These are phyloP conservation scores for Chromobotia macracanthus DNA, from an alignment of 2,797 vertebrate genomes.

Conservation along the genomic window DNA sequence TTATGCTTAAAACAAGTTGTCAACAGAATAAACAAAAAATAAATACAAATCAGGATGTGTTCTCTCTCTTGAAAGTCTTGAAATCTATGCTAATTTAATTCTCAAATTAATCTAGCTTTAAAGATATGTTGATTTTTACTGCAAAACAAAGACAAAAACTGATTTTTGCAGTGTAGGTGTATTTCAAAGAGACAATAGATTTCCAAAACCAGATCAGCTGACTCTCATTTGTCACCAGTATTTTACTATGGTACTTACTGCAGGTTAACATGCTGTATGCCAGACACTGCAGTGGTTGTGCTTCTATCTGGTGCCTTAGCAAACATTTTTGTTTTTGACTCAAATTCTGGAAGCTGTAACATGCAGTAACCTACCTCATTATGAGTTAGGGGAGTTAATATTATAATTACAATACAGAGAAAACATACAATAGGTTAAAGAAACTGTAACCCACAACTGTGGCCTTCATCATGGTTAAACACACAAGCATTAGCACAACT, in stretches of 20 bases:
- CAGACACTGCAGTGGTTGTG: conserved; percentile 38
- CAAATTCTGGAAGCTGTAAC: conserved; percentile 16
- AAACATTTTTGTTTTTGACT: not conserved
- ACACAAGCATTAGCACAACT: conserved; percentile 15
- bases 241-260: conserved; percentile 8
- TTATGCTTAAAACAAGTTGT: not conserved
- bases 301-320: conserved; percentile 28
- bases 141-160: not conserved
- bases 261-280: conserved; percentile 11
- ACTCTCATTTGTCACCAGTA: not conserved
- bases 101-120: not conserved
- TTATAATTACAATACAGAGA: conserved; percentile 32
- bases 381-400: not conserved
- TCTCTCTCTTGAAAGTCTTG: not conserved
- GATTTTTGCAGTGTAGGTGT: not conserved
- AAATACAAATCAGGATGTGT: not conserved
- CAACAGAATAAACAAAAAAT: not conserved
- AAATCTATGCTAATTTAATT: not conserved
- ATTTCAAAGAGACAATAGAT: conserved; percentile 19
- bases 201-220: not conserved
- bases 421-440: conserved; percentile 40
- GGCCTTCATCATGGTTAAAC: conserved; percentile 8
- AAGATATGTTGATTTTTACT: not conserved
- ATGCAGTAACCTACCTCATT: conserved; percentile 12
- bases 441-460: not conserved